These are phyloP conservation scores for Gymnothorax javanicus DNA, from an alignment of 2,797 vertebrate genomes.

Conservation along the genomic window DNA sequence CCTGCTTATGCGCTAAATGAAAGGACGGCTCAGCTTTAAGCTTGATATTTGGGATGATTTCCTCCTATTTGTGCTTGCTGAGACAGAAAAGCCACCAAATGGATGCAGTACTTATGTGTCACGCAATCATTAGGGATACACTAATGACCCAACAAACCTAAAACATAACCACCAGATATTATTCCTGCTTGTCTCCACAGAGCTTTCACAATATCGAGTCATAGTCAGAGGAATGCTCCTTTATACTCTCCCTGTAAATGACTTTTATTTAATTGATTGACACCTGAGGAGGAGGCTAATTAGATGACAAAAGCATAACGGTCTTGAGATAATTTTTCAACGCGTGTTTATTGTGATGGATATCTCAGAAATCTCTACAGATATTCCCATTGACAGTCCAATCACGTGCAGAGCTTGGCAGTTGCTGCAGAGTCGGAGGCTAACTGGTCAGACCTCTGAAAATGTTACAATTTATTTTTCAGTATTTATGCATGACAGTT, in stretches of 20 bases:
- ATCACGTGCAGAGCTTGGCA: slow-evolving; percentile 59
- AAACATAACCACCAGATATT: not conserved
- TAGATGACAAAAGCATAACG: slow-evolving; percentile 8
- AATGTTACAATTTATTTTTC: slow-evolving; percentile 55
- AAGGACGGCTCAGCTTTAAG: not conserved
- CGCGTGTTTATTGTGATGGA: slow-evolving; percentile 9
- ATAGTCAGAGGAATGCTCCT: not conserved
- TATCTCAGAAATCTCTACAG: slow-evolving; percentile 36
- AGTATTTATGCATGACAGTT: slow-evolving; percentile 25
- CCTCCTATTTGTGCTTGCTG: not conserved
- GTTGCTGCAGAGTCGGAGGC: slow-evolving; percentile 56
- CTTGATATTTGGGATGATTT: not conserved
- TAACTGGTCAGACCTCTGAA: slow-evolving; percentile 68
- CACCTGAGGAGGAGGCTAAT: slow-evolving; percentile 8
- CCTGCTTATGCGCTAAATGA: slow-evolving; percentile 34
- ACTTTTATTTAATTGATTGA: slow-evolving; percentile 30
- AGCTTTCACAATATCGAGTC: not conserved
- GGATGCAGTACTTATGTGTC: not conserved
- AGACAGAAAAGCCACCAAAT: not conserved
- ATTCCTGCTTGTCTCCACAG: not conserved
- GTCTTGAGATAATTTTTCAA: slow-evolving; percentile 32
- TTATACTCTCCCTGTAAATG: slow-evolving; percentile 11
- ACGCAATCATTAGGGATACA: not conserved
- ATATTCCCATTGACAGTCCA: slow-evolving; percentile 52
- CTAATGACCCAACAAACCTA: too few species aligned